phyloP scores from a whole-genome alignment of 2,113 vertebrate species.

The Camelus dromedarius region DNA sequence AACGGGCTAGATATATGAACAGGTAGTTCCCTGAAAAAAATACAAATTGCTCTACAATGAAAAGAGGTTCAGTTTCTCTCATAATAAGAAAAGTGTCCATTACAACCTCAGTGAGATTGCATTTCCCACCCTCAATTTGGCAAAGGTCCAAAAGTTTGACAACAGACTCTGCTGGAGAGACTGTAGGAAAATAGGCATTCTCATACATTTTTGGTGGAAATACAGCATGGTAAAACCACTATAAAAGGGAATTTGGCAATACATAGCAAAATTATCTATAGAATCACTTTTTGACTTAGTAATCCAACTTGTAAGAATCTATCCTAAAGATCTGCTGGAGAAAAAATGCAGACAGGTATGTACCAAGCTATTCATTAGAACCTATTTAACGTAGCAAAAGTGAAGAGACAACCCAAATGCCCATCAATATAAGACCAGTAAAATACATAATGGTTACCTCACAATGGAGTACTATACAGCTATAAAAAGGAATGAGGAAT shows the following conservation, averaged over 20 bases:
- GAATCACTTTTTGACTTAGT: conserved; percentile 1
- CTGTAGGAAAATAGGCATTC: neutral
- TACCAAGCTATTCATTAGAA: neutral
- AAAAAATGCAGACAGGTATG: neutral
- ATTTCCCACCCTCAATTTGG: neutral
- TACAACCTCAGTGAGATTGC: neutral
- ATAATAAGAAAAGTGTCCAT: neutral
- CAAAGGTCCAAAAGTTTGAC: neutral
- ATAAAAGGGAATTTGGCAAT: neutral
- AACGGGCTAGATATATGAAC: neutral
- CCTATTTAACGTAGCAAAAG: neutral
- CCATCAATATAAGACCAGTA: neutral
- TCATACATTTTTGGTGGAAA: neutral
- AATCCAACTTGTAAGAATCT: neutral
- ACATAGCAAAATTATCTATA: neutral
- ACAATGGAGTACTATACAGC: neutral
- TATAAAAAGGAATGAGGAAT: neutral
- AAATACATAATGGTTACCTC: neutral
- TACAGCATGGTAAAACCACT: neutral
- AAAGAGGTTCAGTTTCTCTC: neutral
- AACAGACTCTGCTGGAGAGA: neutral
- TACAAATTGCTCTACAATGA: neutral
- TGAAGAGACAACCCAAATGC: neutral
- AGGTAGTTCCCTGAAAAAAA: neutral
- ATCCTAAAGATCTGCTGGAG: neutral